These are phyloP conservation scores for Apis laboriosa DNA, from an alignment of 1,140 invertebrate genomes.

Conservation along the genomic window DNA sequence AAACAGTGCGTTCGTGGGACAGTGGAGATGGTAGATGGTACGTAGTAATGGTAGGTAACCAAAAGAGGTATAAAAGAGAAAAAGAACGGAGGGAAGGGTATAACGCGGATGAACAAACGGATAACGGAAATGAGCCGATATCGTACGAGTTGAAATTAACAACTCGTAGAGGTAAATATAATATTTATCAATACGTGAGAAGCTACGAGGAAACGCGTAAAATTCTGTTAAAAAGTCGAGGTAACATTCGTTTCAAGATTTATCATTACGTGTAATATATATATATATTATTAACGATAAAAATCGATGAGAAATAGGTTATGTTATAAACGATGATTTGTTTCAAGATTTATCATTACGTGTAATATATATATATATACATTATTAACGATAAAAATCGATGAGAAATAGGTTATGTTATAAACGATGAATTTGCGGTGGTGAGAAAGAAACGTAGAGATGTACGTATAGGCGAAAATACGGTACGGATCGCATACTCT, in stretches of 20 bases:
- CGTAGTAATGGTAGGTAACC: slow-evolving; percentile 46
- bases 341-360: background rate
- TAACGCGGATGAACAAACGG: background rate
- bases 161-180: background rate
- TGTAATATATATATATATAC: too few relatives aligned
- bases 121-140: background rate
- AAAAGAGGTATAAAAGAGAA: slow-evolving; percentile 28
- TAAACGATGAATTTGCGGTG: background rate
- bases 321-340: too few relatives aligned
- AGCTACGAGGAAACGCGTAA: background rate
- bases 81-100: slow-evolving; percentile 6
- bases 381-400: background rate
- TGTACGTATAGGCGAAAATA: background rate
- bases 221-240: background rate
- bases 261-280: background rate
- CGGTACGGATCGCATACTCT: slow-evolving; percentile 14
- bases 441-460: background rate
- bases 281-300: background rate
- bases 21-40: slow-evolving; percentile 10
- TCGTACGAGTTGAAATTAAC: background rate
- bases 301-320: background rate
- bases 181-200: background rate
- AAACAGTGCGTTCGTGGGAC: slow-evolving; percentile 55
- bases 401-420: background rate
- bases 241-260: background rate